A percentile compares a stretch with the other conserved stretches of the same genome.
Conservation (phyloP, 2,113 vertebrate genomes). For the Ovibos moschatus region DNA sequence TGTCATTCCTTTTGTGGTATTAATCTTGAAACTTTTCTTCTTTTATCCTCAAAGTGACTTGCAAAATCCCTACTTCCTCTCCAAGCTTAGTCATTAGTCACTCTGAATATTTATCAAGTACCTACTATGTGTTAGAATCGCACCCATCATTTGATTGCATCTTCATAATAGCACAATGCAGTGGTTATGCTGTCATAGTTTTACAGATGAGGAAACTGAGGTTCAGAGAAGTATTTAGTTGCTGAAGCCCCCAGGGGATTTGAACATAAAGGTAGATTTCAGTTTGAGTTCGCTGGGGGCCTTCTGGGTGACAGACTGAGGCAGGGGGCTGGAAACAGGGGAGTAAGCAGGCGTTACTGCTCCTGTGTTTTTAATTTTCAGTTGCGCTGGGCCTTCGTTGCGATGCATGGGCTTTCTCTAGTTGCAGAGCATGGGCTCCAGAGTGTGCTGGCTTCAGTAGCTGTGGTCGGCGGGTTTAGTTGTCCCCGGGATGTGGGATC, state of each 20-base stretch:
- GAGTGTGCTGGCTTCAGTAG: neutral
- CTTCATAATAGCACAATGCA: neutral
- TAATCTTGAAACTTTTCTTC: neutral
- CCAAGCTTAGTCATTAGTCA: neutral
- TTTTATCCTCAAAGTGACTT: neutral
- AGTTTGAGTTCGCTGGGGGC: neutral
- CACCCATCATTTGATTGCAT: neutral
- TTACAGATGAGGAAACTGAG: neutral
- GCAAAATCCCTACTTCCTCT: neutral
- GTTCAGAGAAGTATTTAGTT: neutral
- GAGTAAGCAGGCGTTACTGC: neutral
- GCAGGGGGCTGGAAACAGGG: neutral
- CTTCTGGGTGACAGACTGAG: neutral
- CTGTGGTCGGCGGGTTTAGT: accelerated
- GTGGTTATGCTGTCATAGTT: neutral
- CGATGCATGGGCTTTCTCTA: neutral
- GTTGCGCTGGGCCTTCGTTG: neutral
- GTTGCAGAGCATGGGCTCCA: neutral
- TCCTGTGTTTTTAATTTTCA: neutral
- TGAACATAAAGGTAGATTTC: neutral
- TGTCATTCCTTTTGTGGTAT: neutral
- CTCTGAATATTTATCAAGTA: neutral
- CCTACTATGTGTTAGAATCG: accelerated
- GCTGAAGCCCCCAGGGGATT: neutral
- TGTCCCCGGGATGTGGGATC: neutral